A percentile compares a stretch with the other conserved stretches of the same genome.
Conservation (phyloP, 2,888 invertebrate genomes). For the Azorinus chamasolen region DNA sequence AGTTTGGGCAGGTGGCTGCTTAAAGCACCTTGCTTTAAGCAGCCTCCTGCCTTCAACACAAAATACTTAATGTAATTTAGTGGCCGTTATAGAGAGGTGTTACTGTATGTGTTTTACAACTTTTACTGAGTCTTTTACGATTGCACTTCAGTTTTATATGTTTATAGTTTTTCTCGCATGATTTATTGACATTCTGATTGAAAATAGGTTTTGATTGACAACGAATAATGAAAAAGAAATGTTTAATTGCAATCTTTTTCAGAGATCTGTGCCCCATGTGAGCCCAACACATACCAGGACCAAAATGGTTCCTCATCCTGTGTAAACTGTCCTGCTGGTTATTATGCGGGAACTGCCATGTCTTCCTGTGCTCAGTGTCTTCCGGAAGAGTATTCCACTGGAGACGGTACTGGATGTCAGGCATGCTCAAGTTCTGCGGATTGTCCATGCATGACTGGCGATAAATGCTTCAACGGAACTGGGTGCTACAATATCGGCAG, state of each 20-base stretch:
- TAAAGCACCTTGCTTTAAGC: no score
- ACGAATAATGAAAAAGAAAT: no score
- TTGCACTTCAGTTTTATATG: no score
- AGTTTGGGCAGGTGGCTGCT: no score
- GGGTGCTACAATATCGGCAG: conserved; percentile 71
- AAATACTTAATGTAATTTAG: no score
- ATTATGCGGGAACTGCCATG: conserved; percentile 72
- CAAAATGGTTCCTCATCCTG: conserved; percentile 69
- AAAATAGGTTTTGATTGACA: no score
- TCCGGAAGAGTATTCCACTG: conserved; percentile 68
- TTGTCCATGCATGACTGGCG: conserved; percentile 74
- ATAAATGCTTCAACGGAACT: conserved; percentile 67
- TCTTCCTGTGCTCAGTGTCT: conserved; percentile 75
- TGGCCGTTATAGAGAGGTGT: no score
- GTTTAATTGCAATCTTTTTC: conserved; percentile 23
- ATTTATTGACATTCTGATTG: no score
- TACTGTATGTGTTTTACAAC: no score
- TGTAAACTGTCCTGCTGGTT: conserved; percentile 72
- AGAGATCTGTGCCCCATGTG: conserved; percentile 77
- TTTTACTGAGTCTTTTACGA: no score
- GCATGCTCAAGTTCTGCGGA: conserved; percentile 64
- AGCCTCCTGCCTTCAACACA: no score
- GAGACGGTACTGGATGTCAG: conserved; percentile 68
- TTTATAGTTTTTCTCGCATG: no score
- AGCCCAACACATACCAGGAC: conserved; percentile 77